Conservation (phyloP, 2,113 vertebrate genomes). For the Dipodomys stephensi region DNA sequence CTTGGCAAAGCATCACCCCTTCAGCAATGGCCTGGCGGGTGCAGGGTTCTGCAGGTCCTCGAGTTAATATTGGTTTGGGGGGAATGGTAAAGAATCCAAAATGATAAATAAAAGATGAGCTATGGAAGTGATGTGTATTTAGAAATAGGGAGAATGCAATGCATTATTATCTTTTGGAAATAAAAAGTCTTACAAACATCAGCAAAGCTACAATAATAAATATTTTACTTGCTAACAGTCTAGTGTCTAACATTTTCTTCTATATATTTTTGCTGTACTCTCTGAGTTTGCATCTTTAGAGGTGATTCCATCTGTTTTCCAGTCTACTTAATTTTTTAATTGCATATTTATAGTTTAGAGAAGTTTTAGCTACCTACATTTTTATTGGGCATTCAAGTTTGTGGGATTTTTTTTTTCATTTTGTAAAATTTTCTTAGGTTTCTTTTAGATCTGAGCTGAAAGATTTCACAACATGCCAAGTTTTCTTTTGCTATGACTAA, state of each 20-base stretch:
- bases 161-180: background rate
- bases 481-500: slow-evolving; percentile 18
- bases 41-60: background rate
- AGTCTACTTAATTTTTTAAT: background rate
- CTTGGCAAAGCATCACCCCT: background rate
- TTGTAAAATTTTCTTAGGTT: slow-evolving; percentile 14
- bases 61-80: background rate
- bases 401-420: background rate
- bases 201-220: background rate
- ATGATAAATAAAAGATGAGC: background rate
- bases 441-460: slow-evolving; percentile 35
- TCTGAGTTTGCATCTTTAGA: background rate
- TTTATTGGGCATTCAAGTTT: background rate
- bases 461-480: slow-evolving; percentile 35
- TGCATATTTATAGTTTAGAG: background rate
- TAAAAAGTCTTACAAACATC: background rate
- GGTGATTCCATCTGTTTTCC: slow-evolving; percentile 10
- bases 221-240: slow-evolving; percentile 26
- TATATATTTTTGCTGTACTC: background rate
- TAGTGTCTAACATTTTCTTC: background rate
- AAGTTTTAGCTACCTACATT: background rate
- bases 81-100: background rate
- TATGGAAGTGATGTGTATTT: background rate
- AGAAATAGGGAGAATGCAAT: background rate
- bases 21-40: background rate